A percentile compares a stretch with the other conserved stretches of the same genome.
phyloP scores from a whole-genome alignment of 2,797 vertebrate species.

The Sandelia bainsii region DNA sequence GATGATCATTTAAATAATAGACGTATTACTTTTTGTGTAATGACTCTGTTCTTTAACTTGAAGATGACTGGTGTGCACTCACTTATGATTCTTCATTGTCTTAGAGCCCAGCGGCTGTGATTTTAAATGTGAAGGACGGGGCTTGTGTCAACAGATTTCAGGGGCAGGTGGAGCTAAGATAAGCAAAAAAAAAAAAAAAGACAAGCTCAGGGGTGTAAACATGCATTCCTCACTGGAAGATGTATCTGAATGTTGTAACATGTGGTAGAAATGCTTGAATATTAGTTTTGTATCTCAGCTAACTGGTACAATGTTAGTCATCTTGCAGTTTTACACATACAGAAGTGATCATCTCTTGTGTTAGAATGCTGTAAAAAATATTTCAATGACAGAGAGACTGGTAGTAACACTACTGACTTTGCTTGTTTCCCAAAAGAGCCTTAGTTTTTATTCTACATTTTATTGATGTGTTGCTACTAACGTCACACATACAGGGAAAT shows the following conservation, averaged over 20 bases:
- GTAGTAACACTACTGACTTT: slow-evolving; percentile 27
- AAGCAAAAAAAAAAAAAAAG: slow-evolving; percentile 8
- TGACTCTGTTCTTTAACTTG: slow-evolving; percentile 17
- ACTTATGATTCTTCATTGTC: slow-evolving; percentile 41
- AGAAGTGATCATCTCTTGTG: not conserved
- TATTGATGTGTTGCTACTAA: slow-evolving; percentile 15
- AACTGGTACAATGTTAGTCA: slow-evolving; percentile 1
- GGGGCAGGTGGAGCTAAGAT: slow-evolving; percentile 2
- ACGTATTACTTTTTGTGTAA: slow-evolving; percentile 14
- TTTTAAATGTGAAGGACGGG: slow-evolving; percentile 31
- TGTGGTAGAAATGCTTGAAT: slow-evolving; percentile 1
- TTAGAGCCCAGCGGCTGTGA: slow-evolving; percentile 9
- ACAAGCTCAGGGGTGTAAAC: not conserved
- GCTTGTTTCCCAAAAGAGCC: not conserved
- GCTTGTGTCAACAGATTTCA: slow-evolving; percentile 11
- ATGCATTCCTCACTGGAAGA: not conserved
- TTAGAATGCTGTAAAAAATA: slow-evolving; percentile 25
- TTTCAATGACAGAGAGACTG: slow-evolving; percentile 16
- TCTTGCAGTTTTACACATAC: not conserved
- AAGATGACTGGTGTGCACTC: slow-evolving; percentile 35
- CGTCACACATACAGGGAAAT: not conserved
- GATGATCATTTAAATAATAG: slow-evolving; percentile 51
- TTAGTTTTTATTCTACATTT: slow-evolving; percentile 42
- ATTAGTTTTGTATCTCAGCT: slow-evolving; percentile 2
- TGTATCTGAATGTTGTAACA: slow-evolving; percentile 1